A percentile compares a stretch with the other conserved stretches of the same genome.
Evolutionary conservation across 2,113 vertebrate species (phyloP).

Genomic region (Pelusios castaneus): DNA sequence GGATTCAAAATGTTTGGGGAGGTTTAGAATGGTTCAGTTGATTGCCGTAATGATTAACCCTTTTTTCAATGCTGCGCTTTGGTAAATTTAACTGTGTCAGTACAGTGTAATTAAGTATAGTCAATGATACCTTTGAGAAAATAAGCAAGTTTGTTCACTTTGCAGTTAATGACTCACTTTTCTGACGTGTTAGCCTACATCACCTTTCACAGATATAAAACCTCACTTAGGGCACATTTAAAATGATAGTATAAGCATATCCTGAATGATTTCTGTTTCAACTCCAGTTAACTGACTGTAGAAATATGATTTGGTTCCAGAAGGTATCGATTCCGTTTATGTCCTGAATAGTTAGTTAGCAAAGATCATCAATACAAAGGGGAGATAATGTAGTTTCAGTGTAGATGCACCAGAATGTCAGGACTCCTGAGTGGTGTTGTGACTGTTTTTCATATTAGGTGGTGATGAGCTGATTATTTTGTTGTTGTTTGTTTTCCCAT

Average conservation of each 20-base stretch:
- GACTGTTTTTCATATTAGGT: background rate
- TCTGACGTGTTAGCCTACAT: background rate
- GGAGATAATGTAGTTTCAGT: background rate
- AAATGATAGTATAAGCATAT: background rate
- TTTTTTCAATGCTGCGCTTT: background rate
- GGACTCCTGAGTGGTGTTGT: background rate
- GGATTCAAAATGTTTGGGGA: background rate
- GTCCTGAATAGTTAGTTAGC: background rate
- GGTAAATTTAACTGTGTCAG: background rate
- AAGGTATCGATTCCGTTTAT: background rate
- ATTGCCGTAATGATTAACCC: background rate
- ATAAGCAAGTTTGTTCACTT: background rate
- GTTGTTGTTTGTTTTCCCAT: background rate
- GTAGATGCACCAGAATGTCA: background rate
- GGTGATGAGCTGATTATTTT: background rate
- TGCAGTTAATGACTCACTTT: background rate
- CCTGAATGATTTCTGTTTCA: background rate
- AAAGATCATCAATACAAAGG: background rate
- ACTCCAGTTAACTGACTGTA: background rate
- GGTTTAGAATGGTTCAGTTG: background rate
- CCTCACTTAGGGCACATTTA: background rate
- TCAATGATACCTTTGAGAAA: background rate
- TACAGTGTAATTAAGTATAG: background rate
- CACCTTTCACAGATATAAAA: background rate
- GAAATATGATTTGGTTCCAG: background rate